These are phyloP conservation scores for Hydrotaea cyrtoneurina DNA, from an alignment of 2,888 invertebrate genomes.

Conservation along the genomic window DNA sequence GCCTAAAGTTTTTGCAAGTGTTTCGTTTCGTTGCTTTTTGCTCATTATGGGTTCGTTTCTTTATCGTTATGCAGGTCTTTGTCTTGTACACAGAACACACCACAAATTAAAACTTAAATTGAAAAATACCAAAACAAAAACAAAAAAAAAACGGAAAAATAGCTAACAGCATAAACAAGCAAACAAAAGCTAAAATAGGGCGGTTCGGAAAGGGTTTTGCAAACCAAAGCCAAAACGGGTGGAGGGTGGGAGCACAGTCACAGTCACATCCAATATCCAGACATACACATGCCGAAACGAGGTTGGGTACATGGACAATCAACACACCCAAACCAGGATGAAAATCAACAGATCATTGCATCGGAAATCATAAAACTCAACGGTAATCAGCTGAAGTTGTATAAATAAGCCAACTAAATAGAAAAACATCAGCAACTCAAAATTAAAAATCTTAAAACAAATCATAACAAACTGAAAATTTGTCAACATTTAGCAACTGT, in stretches of 20 bases:
- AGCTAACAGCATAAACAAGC: constrained; percentile 61
- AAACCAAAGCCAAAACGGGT: background rate
- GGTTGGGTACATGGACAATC: background rate
- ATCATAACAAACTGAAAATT: constrained; percentile 26
- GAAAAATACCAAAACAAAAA: too few species aligned
- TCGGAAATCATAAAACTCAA: background rate
- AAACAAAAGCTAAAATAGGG: background rate
- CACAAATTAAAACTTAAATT: constrained; percentile 72
- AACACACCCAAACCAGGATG: background rate
- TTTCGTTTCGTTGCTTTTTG: background rate
- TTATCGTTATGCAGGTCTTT: constrained; percentile 17
- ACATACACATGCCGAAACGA: constrained; percentile 8
- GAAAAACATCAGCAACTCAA: background rate
- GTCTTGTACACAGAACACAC: constrained; percentile 71
- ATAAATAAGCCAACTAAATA: constrained; percentile 1
- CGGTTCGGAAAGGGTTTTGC: background rate
- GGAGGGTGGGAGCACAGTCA: background rate
- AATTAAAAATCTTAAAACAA: constrained; percentile 15
- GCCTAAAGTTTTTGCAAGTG: background rate
- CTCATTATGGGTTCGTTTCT: background rate
- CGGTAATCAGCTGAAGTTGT: too few species aligned
- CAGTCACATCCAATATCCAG: constrained; percentile 4
- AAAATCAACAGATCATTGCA: background rate
- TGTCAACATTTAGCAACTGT: constrained; percentile 28
- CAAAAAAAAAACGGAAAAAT: too few species aligned